Evolutionary conservation across 2,797 vertebrate genomes (phyloP), one percentile per base, ranked within the genome.

Genomic region (Allobates femoralis): DNA sequence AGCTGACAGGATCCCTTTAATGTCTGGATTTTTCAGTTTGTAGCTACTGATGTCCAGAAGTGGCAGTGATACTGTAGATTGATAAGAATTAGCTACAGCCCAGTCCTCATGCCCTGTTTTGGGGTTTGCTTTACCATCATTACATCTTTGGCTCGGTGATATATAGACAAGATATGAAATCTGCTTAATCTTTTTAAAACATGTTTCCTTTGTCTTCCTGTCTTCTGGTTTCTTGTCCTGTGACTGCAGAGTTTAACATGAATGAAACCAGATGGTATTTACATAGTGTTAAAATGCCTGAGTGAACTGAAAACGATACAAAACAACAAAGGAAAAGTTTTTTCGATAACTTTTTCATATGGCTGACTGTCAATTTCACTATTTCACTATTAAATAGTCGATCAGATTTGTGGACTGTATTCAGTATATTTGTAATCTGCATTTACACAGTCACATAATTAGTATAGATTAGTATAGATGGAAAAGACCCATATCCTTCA

Each of bases 201-300:
- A 85, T 85, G 84, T 73, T 79, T 85, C 60, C 84, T 85, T 85
- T 85, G 84, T 85, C 60, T 79, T 73, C 60, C 11, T 78, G 74
- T 78, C 58, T 85, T 46, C 75, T 78, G 73, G 21, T 79, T 85
- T 66, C 58, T 37, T 23, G 64, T 58, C 34, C 50, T 30, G 51
- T 69, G 84, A 79, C 73, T 71, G 62, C 64, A 21, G 55, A 60
- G 71, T 79, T 79, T 79, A 51, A 79, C 64, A 69, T 71, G 51
- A 69, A 73, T 79, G 26, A 79, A 85, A 71, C 71, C 76, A 73
- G 51, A 71, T 84, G 82, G 18, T 84, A 76, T 84, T 84, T 75
- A 76, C 82, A 64, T 60, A 84, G 82, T 84, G 82, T 76, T 84
- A 76, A 76, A 41, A 55, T 32, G 37, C 8, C 56, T 76, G 51